Percentiles rank a stretch among this genome's conserved stretches.
Conservation (phyloP, 2,888 invertebrate species). For the Monochamus alternatus region DNA sequence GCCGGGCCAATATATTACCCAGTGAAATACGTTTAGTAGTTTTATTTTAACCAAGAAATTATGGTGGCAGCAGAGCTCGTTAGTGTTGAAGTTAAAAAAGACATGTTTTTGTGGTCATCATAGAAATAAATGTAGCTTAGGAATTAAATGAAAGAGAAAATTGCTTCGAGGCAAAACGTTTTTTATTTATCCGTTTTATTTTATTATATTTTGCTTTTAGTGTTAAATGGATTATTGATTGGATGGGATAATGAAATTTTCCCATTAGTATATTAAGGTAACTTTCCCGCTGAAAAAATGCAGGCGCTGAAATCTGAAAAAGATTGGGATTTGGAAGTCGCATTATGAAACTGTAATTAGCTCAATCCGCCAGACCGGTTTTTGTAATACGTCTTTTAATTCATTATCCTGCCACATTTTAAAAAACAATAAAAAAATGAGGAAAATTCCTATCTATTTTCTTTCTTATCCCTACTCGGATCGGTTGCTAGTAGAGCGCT, state of each 20-base stretch:
- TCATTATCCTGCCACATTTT: no score
- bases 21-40: slow-evolving; percentile 26
- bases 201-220: neutral
- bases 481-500: no score
- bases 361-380: no score
- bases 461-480: no score
- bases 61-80: slow-evolving; percentile 31
- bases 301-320: no score
- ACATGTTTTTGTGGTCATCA: slow-evolving; percentile 30
- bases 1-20: slow-evolving; percentile 31
- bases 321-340: no score
- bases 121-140: slow-evolving; percentile 28
- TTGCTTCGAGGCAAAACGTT: slow-evolving; percentile 11
- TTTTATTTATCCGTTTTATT: slow-evolving; percentile 18
- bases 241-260: neutral
- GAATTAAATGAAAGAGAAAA: slow-evolving; percentile 27
- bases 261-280: neutral
- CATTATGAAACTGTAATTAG: no score
- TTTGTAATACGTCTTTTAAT: no score
- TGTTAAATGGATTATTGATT: slow-evolving; percentile 7
- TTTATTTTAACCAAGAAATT: slow-evolving; percentile 34
- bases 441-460: no score
- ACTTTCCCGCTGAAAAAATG: no score
- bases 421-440: no score
- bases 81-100: slow-evolving; percentile 25